A percentile compares a stretch with the other conserved stretches of the same genome.
phyloP scores from a whole-genome alignment of 2,888 invertebrate species.

The Scaptomyza polygonia region DNA sequence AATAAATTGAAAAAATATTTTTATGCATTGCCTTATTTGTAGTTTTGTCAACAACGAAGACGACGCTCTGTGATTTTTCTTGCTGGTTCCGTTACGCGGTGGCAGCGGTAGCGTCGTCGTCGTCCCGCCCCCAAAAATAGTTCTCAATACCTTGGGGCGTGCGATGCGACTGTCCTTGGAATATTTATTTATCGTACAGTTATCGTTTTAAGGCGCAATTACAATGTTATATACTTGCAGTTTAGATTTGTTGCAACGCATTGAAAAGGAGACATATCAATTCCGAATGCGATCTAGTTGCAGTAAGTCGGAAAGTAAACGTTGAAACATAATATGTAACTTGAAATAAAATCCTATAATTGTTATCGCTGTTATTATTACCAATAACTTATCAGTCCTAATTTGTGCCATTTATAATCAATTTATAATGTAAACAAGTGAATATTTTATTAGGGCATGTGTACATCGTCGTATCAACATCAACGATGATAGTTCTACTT shows the following conservation, averaged over 20 bases:
- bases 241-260: not conserved
- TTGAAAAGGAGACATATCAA: not conserved
- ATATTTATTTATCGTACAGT: constrained; percentile 55
- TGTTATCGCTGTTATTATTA: not conserved
- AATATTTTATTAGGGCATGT: constrained; percentile 2
- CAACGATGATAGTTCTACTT: constrained; percentile 3
- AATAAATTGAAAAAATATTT: constrained; percentile 64
- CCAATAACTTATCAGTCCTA: not conserved
- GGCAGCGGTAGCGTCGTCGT: constrained; percentile 16
- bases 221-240: not conserved
- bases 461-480: constrained; percentile 2
- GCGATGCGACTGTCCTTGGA: constrained; percentile 56
- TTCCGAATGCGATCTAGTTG: not conserved
- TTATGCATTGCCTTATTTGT: constrained; percentile 78
- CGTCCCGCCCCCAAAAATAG: constrained; percentile 65
- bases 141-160: constrained; percentile 60
- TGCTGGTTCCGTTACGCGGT: constrained; percentile 53
- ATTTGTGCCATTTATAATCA: not conserved
- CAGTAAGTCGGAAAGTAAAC: not conserved
- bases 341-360: not conserved
- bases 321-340: not conserved
- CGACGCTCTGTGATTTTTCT: constrained; percentile 48
- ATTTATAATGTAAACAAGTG: not conserved
- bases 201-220: constrained; percentile 26
- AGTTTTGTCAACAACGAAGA: constrained; percentile 61